Evolutionary conservation across 2,797 vertebrate genomes (phyloP).

Genomic region (Amazona finschi): DNA sequence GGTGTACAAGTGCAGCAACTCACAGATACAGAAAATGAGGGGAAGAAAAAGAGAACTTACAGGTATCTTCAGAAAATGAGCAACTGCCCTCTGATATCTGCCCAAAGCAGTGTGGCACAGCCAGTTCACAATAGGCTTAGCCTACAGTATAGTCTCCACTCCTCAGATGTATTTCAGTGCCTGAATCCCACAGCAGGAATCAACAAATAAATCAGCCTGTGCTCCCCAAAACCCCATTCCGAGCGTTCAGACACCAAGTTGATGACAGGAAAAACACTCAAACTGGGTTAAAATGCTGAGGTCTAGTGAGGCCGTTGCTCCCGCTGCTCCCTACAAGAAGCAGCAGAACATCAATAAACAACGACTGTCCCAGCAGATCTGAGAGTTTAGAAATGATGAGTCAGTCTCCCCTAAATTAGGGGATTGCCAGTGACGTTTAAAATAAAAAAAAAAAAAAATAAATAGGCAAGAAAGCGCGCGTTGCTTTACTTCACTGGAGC

Average conservation of each 20-base stretch:
- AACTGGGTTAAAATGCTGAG: background rate
- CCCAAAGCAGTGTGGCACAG: rapidly evolving
- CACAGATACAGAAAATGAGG: background rate
- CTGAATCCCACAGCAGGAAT: background rate
- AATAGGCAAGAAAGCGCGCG: background rate
- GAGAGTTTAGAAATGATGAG: background rate
- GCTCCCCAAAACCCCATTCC: background rate
- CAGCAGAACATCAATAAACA: background rate
- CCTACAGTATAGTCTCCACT: rapidly evolving
- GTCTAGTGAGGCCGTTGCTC: background rate
- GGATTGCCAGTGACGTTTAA: background rate
- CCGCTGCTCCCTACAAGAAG: background rate
- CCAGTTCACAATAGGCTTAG: background rate
- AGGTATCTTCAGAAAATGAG: background rate
- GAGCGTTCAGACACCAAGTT: rapidly evolving
- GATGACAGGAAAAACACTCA: background rate
- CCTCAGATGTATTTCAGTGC: background rate
- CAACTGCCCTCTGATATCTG: background rate
- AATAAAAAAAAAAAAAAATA: background rate
- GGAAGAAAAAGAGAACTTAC: background rate
- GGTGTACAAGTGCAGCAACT: background rate
- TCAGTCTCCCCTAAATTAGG: conserved; percentile 8
- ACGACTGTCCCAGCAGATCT: background rate
- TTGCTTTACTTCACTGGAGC: background rate
- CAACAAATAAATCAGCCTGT: background rate